phyloP scores from a whole-genome alignment of 2,888 invertebrate species.

The Seira musarum region DNA sequence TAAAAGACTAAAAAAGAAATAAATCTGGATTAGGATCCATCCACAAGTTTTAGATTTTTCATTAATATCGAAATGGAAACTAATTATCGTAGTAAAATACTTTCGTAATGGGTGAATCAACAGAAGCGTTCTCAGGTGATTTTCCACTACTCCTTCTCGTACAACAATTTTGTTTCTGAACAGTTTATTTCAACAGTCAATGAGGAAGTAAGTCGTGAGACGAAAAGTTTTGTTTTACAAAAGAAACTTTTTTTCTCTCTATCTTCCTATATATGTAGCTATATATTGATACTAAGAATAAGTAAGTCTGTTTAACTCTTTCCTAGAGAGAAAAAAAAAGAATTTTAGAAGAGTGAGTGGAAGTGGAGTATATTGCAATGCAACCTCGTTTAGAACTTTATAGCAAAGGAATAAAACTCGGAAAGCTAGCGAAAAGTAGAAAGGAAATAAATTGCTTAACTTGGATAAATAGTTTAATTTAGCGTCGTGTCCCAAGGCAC shows the following conservation, averaged over 20 bases:
- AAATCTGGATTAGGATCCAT: no score
- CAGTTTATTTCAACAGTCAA: no score
- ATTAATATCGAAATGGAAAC: neutral
- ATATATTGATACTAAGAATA: no score
- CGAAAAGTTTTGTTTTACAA: neutral
- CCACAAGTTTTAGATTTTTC: neutral
- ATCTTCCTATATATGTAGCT: no score
- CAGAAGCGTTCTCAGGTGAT: neutral
- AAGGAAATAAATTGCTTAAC: constrained; percentile 41
- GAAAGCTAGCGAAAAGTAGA: constrained; percentile 29
- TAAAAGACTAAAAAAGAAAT: no score
- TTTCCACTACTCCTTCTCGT: neutral
- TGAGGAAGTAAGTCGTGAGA: no score
- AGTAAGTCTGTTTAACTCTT: neutral
- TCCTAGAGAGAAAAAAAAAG: no score
- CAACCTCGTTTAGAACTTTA: neutral
- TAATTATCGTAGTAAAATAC: neutral
- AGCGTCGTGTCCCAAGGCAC: constrained; percentile 58
- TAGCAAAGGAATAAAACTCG: neutral
- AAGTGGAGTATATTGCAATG: neutral
- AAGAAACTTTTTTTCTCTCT: neutral
- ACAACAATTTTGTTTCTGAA: no score
- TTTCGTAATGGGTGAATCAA: constrained; percentile 12
- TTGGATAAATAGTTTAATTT: constrained; percentile 63
- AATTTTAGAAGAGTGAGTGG: neutral